Evolutionary conservation across 1,140 invertebrate species (phyloP).

Genomic region (Drosophila nannoptera): DNA sequence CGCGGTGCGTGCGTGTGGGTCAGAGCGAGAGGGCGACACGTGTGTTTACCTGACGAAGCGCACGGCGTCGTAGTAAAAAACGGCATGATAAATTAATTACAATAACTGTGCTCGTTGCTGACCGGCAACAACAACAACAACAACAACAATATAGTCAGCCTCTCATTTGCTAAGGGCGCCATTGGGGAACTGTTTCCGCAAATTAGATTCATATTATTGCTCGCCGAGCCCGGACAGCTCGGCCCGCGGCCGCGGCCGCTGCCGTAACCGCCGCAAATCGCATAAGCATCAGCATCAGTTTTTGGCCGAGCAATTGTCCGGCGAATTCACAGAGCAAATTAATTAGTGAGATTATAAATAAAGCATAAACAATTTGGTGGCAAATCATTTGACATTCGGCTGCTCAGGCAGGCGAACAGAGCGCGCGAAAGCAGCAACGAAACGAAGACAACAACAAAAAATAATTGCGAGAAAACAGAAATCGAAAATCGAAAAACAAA

Average conservation of each 20-base stretch:
- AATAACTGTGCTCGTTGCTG: slow-evolving; percentile 19
- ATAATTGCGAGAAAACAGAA: slow-evolving; percentile 16
- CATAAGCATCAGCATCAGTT: slow-evolving; percentile 66
- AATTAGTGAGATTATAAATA: slow-evolving; percentile 73
- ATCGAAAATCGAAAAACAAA: slow-evolving; percentile 36
- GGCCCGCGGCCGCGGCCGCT: neutral
- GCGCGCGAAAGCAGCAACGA: slow-evolving; percentile 31
- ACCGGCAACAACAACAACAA: slow-evolving; percentile 24
- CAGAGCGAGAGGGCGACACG: neutral
- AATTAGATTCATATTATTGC: slow-evolving; percentile 68
- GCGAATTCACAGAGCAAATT: slow-evolving; percentile 48
- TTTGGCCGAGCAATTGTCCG: slow-evolving; percentile 44
- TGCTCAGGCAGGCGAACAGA: slow-evolving; percentile 38
- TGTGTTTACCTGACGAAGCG: slow-evolving; percentile 29
- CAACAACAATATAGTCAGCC: slow-evolving; percentile 10
- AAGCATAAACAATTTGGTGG: slow-evolving; percentile 65
- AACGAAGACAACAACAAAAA: slow-evolving; percentile 20
- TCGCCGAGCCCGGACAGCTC: slow-evolving; percentile 16
- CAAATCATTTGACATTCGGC: slow-evolving; percentile 74
- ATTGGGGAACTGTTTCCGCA: slow-evolving; percentile 71
- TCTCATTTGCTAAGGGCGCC: slow-evolving; percentile 39
- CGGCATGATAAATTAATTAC: slow-evolving; percentile 38
- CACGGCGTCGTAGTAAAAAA: slow-evolving; percentile 29
- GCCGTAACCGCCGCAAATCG: slow-evolving; percentile 29
- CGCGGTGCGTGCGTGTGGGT: neutral